Conservation (phyloP, 2,797 vertebrate genomes). For the Heterohyrax brucei region DNA sequence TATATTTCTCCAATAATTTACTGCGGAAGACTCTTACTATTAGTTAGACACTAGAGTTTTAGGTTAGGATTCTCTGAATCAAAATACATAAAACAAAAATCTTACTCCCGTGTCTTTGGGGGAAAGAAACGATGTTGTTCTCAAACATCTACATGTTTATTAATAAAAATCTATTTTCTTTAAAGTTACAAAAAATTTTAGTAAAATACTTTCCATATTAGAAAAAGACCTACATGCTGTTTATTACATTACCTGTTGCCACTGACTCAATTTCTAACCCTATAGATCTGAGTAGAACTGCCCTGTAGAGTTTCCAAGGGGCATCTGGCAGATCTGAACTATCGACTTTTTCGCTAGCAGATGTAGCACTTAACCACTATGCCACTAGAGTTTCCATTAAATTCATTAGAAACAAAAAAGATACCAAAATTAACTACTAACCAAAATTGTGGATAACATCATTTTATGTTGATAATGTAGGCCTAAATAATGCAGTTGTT, state of each 20-base stretch:
- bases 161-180: slow-evolving; percentile 21
- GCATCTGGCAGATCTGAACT: too few relatives aligned
- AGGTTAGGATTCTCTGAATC: slow-evolving; percentile 24
- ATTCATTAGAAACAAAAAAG: neutral
- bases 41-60: neutral
- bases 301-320: too few relatives aligned
- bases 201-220: neutral
- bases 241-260: neutral
- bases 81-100: slow-evolving; percentile 50
- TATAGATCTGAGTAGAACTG: too few relatives aligned
- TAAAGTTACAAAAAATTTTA: slow-evolving; percentile 48
- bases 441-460: slow-evolving; percentile 16
- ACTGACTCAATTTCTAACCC: too few relatives aligned
- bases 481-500: neutral
- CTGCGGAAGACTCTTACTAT: neutral
- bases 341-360: too few relatives aligned
- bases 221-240: slow-evolving; percentile 28
- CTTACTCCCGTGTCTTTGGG: neutral
- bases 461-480: neutral
- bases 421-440: slow-evolving; percentile 9
- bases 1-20: neutral
- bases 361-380: too few relatives aligned
- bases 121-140: slow-evolving; percentile 5
- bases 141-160: neutral
- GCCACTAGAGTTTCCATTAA: too few relatives aligned